Base-by-base conservation (phyloP, 2,113 vertebrate genomes). In the Passer domesticus region DNA sequence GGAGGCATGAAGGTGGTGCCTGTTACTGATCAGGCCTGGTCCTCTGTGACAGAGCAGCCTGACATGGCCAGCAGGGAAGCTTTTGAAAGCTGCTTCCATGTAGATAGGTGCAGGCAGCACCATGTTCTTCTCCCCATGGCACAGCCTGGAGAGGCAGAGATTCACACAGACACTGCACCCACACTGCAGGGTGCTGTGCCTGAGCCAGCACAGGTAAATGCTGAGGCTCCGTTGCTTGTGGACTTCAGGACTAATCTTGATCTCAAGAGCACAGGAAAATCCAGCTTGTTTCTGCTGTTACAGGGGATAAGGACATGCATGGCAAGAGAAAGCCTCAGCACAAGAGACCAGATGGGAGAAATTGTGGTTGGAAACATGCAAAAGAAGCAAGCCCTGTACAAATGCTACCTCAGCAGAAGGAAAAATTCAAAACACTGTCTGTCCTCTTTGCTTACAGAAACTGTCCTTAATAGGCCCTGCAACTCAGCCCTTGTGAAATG, bases 91-190 rank as follows among this genome's bases (percentile, higher is more conserved):
- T 1, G 4, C 0, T 83, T 46, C 50, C 50, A 53, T 0, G 5
- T 22, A 85, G 25, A 46, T 0, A 58, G 30, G 23, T 8, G 23
- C 41, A 74, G 66, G 56, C 39, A 84, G 60, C 52, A 37, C 16
- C 5, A 21, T 0, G 0, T 31, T 84, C 28, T 74, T 28, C 20
- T 77, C 15, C 28, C 3, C 23, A 12, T 2, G 8, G 19, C 53
- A 19, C 7, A 31, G 35, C 33, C 35, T 60, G 50, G 31, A 58
- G 59, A n/a, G 17, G 49, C 12, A 72, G 58, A 24, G 37, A 62
- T 50, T 53, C 68, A n/a, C 1, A n/a, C 17, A 73, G 33, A 56
- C 24, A 5, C 47, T 43, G 39, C 7, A 47, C 60, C 20, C 75
- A 50, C 58, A 28, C 41, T 8, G 19, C 4, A 27, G 44, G 37